phyloP scores from a whole-genome alignment of 2,797 vertebrate species.

The Leptatherina wallacei region DNA sequence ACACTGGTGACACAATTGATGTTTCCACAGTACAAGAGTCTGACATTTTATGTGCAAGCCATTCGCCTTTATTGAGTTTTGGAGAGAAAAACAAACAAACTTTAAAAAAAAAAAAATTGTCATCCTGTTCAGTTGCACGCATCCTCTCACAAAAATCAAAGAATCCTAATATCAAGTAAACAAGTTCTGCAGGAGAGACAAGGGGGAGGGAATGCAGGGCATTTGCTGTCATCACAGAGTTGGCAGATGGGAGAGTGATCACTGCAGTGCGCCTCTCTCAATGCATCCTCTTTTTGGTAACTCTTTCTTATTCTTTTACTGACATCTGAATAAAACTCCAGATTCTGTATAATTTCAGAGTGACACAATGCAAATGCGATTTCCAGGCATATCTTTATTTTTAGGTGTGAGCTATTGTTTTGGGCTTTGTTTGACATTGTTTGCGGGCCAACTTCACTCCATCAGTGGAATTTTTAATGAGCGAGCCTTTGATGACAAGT shows the following conservation, averaged over 20 bases:
- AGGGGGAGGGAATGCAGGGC: constrained; percentile 32
- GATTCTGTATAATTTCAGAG: constrained; percentile 24
- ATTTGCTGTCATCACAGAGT: constrained; percentile 43
- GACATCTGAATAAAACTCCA: constrained; percentile 11
- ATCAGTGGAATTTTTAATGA: constrained; percentile 55
- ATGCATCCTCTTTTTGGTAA: constrained; percentile 39
- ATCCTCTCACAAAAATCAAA: constrained; percentile 39
- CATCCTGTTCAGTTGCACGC: constrained; percentile 38
- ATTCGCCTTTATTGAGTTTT: constrained; percentile 47
- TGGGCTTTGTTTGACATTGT: constrained; percentile 31
- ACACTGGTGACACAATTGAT: constrained; percentile 57
- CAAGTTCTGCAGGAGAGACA: constrained; percentile 23
- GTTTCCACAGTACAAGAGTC: constrained; percentile 38
- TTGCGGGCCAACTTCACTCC: constrained; percentile 50
- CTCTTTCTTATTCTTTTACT: constrained; percentile 30
- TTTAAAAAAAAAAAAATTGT: constrained; percentile 17
- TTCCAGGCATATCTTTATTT: constrained; percentile 51
- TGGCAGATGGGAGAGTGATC: constrained; percentile 9
- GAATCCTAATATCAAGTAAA: constrained; percentile 28
- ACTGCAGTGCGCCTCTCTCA: constrained; percentile 25
- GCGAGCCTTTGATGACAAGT: constrained; percentile 37
- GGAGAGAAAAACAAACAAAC: constrained; percentile 9
- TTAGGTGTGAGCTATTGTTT: constrained; percentile 53
- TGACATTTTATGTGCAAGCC: constrained; percentile 45
- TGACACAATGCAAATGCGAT: constrained; percentile 11